Percentiles rank a stretch among this genome's conserved stretches.
phyloP scores from a whole-genome alignment of 1,140 invertebrate genomes.

The Lasioglossum baleicum region DNA sequence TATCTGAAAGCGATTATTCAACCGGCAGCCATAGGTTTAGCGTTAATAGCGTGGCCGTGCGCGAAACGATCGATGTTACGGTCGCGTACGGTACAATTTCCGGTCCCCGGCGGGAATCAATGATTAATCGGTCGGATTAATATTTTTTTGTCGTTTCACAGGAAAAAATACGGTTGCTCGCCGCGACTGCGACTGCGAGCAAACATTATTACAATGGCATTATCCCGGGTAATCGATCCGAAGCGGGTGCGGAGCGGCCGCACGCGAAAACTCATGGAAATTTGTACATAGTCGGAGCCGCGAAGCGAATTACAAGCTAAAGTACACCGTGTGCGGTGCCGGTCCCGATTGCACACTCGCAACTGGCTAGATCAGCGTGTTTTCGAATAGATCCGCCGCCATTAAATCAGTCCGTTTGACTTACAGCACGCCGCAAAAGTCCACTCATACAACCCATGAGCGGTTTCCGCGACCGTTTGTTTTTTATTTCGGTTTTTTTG shows the following conservation, averaged over 20 bases:
- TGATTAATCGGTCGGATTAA: conserved; percentile 3
- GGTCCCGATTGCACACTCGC: neutral
- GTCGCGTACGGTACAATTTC: neutral
- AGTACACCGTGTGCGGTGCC: neutral
- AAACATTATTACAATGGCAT: conserved; percentile 13
- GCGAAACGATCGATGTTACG: no score
- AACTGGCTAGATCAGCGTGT: conserved; percentile 1
- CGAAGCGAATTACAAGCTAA: conserved; percentile 1
- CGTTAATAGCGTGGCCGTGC: no score
- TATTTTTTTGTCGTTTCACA: neutral
- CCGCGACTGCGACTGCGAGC: neutral
- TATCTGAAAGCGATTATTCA: neutral
- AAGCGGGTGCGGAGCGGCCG: neutral
- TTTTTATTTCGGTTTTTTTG: neutral
- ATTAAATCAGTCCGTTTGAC: neutral
- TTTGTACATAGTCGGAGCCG: neutral
- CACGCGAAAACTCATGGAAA: neutral
- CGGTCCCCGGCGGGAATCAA: neutral
- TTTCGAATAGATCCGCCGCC: neutral
- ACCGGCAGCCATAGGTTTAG: no score
- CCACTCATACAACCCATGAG: neutral
- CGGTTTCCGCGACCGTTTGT: neutral
- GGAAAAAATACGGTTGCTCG: neutral
- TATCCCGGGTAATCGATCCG: neutral
- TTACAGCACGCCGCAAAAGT: neutral